Conservation (phyloP, 2,888 invertebrate species). For the Orthosia incerta region DNA sequence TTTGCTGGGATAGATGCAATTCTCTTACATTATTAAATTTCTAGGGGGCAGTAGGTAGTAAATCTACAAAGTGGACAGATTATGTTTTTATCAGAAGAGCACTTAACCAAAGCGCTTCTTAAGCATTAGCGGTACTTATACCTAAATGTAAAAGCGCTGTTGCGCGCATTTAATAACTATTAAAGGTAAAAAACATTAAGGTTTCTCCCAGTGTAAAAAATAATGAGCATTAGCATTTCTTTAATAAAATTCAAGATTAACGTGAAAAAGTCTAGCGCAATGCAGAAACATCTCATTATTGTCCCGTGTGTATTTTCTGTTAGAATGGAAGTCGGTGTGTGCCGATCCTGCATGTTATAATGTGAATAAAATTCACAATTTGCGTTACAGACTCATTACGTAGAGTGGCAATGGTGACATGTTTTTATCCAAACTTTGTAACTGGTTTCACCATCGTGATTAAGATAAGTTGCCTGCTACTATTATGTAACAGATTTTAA, state of each 20-base stretch:
- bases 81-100: neutral
- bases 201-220: neutral
- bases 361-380: slow-evolving; percentile 6
- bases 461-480: neutral
- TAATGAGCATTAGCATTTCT: neutral
- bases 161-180: too few species aligned
- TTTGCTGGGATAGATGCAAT: neutral
- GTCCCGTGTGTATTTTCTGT: neutral
- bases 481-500: neutral
- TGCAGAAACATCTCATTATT: neutral
- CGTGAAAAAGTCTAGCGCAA: neutral
- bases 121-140: neutral
- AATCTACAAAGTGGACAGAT: neutral
- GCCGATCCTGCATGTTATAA: neutral
- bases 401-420: slow-evolving; percentile 15
- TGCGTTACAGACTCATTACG: slow-evolving; percentile 29
- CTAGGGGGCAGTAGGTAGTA: neutral
- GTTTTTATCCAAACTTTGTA: slow-evolving; percentile 8
- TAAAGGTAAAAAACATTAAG: neutral
- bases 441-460: neutral
- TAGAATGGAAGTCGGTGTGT: neutral
- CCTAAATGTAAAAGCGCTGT: neutral
- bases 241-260: neutral
- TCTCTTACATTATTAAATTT: neutral
- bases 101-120: neutral